Conservation (phyloP, 2,888 invertebrate genomes). For the Macrosiphum euphorbiae region DNA sequence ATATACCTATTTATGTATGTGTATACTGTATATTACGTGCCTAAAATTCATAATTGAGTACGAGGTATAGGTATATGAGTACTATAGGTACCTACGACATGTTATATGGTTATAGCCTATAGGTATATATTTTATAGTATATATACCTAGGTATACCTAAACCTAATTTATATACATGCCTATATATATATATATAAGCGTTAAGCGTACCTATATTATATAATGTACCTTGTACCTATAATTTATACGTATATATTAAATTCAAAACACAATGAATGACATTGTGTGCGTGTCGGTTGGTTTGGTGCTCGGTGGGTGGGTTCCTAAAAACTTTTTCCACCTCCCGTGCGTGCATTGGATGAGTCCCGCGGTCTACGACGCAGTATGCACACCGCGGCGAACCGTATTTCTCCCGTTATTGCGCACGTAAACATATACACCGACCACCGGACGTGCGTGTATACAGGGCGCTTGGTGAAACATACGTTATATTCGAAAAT, state of each 20-base stretch:
- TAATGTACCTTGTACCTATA: constrained; percentile 8
- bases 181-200: not conserved
- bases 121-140: not conserved
- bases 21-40: too few relatives aligned
- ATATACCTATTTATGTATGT: too few relatives aligned
- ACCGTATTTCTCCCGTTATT: constrained; percentile 15
- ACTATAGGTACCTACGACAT: too few relatives aligned
- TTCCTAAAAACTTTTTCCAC: constrained; percentile 60
- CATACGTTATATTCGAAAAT: not conserved
- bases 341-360: constrained; percentile 60
- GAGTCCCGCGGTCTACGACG: constrained; percentile 37
- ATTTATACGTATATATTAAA: constrained; percentile 4
- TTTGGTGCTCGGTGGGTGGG: constrained; percentile 60
- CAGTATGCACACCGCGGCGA: not conserved
- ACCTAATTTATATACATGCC: not conserved
- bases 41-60: too few relatives aligned
- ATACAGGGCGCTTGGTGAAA: not conserved
- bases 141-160: not conserved
- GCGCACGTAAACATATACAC: not conserved
- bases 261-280: constrained; percentile 55
- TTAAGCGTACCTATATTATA: not conserved
- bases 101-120: too few relatives aligned
- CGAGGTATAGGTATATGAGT: too few relatives aligned
- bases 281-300: constrained; percentile 61
- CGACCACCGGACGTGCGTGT: not conserved